Evolutionary conservation across 1,140 invertebrate genomes (phyloP).

Genomic region (Mylabris phalerata): DNA sequence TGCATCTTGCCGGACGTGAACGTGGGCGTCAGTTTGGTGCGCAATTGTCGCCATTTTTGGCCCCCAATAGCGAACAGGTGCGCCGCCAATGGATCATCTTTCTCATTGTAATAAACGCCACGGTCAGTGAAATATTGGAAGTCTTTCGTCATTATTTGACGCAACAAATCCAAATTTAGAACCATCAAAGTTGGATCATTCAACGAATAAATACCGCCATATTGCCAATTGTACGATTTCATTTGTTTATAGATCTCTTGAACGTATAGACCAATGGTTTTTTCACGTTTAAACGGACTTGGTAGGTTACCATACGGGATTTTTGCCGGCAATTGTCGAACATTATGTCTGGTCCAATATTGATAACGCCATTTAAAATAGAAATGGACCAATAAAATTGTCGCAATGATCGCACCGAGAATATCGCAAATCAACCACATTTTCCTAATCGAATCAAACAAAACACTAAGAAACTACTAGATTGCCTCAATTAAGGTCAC

Average conservation of each 20-base stretch:
- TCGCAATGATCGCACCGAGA: no score
- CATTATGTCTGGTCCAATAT: slow-evolving; percentile 1
- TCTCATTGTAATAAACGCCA: slow-evolving; percentile 40
- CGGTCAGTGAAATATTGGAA: slow-evolving; percentile 45
- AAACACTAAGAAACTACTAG: no score
- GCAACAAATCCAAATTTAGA: slow-evolving; percentile 45
- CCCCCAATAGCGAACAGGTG: slow-evolving; percentile 45
- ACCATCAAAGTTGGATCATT: slow-evolving; percentile 15
- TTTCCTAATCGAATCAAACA: no score
- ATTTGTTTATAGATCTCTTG: slow-evolving; percentile 1
- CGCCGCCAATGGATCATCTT: slow-evolving; percentile 44
- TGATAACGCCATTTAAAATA: slow-evolving; percentile 8
- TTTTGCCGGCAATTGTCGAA: neutral
- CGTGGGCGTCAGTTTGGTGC: slow-evolving; percentile 42
- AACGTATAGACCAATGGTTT: neutral
- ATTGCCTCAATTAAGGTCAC: no score
- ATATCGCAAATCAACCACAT: no score
- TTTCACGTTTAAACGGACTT: neutral
- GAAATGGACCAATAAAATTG: no score
- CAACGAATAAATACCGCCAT: slow-evolving; percentile 4
- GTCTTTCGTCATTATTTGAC: slow-evolving; percentile 43
- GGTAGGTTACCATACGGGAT: slow-evolving; percentile 4
- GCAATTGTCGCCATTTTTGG: slow-evolving; percentile 43
- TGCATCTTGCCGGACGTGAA: slow-evolving; percentile 2
- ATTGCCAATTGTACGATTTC: neutral